Conservation (phyloP, 2,888 invertebrate genomes). For the Sabellastarte sp. region DNA sequence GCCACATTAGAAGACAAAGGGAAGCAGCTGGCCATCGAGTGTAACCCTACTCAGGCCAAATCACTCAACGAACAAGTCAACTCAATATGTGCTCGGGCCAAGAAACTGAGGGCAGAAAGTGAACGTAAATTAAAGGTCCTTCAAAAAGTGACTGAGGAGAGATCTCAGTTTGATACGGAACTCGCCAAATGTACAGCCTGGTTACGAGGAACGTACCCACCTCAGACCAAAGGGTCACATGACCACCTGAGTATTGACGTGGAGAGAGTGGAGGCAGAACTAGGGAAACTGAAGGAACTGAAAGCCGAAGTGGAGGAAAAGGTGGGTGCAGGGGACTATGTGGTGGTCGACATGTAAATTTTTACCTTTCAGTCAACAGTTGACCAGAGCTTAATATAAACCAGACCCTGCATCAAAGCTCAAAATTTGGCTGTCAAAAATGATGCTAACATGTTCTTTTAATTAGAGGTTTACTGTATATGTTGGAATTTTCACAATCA, state of each 20-base stretch:
- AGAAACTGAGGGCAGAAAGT: constrained; percentile 75
- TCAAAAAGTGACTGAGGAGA: constrained; percentile 64
- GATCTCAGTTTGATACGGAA: constrained; percentile 41
- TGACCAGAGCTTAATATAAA: too few relatives aligned
- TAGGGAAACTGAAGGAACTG: constrained; percentile 36
- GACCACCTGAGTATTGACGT: constrained; percentile 18
- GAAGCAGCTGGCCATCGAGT: constrained; percentile 87
- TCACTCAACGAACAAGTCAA: constrained; percentile 84
- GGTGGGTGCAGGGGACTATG: too few relatives aligned
- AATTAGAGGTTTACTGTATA: too few relatives aligned
- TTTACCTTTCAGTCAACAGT: too few relatives aligned
- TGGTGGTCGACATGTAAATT: too few relatives aligned
- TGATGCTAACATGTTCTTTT: too few relatives aligned
- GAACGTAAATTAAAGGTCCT: constrained; percentile 85
- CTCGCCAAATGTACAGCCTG: constrained; percentile 39
- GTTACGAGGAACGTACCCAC: constrained; percentile 43
- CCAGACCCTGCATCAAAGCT: too few relatives aligned
- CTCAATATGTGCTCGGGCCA: constrained; percentile 74
- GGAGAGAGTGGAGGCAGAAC: constrained; percentile 32
- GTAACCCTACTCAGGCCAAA: constrained; percentile 82
- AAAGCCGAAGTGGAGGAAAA: constrained; percentile 22
- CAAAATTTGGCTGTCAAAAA: too few relatives aligned
- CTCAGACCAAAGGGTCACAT: constrained; percentile 35
- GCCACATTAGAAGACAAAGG: constrained; percentile 89
- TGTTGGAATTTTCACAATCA: too few relatives aligned